phyloP scores from a whole-genome alignment of 2,113 vertebrate genomes.

The Acrocephalus arundinaceus region DNA sequence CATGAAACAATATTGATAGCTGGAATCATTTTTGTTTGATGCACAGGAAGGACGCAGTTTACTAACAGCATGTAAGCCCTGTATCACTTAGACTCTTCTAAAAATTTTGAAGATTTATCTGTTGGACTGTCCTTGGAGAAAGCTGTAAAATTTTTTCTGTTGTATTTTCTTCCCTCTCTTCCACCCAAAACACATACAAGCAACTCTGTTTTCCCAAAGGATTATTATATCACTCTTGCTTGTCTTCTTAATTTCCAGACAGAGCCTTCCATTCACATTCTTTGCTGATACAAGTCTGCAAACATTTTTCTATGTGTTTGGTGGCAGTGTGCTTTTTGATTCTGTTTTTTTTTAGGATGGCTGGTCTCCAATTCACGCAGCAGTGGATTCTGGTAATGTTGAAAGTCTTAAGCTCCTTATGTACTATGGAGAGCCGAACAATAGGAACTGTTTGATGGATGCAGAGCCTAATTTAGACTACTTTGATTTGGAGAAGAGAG shows the following conservation, averaged over 20 bases:
- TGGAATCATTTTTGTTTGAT: neutral
- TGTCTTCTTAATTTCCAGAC: neutral
- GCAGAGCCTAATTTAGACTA: conserved; percentile 2
- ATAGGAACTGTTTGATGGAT: conserved; percentile 14
- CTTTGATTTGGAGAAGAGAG: conserved; percentile 50
- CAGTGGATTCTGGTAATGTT: conserved; percentile 85
- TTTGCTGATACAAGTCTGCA: neutral
- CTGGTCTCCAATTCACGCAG: conserved; percentile 87
- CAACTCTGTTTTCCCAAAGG: neutral
- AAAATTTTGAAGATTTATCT: neutral
- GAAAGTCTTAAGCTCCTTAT: conserved; percentile 87
- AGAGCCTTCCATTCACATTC: neutral
- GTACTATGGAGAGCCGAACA: conserved; percentile 60
- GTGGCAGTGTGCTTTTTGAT: conserved; percentile 13
- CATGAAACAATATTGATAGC: neutral
- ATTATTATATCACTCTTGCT: neutral
- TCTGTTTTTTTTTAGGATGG: conserved; percentile 77
- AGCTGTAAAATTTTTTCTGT: neutral
- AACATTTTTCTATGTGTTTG: neutral
- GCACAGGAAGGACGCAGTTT: neutral
- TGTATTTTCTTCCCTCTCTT: neutral
- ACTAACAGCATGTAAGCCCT: neutral
- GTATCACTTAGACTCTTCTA: neutral
- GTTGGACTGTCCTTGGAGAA: neutral
- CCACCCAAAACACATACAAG: neutral